Evolutionary conservation across 1,140 invertebrate species (phyloP).

Genomic region (Anoplophora glabripennis): DNA sequence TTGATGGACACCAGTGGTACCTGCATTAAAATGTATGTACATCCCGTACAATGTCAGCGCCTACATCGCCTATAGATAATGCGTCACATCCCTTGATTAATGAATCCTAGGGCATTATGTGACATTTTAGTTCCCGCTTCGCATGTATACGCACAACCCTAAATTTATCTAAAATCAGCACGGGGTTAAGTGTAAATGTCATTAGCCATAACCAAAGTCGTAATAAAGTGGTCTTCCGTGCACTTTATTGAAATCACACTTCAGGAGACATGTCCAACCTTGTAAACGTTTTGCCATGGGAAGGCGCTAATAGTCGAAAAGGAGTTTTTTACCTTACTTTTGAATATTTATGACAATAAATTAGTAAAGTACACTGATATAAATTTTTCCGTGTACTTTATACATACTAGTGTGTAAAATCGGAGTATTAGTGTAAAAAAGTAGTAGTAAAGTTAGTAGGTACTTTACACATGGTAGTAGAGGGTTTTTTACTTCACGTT

Average conservation of each 20-base stretch:
- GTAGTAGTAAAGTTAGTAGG: no score
- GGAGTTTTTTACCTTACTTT: no score
- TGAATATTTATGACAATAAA: no score
- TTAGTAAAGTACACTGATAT: no score
- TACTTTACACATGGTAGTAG: no score
- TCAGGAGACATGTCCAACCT: conserved; percentile 1
- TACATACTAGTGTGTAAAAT: no score
- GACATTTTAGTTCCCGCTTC: conserved; percentile 29
- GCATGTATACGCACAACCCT: conserved; percentile 21
- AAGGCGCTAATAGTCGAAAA: no score
- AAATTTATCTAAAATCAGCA: conserved; percentile 12
- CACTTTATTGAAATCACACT: conserved; percentile 18
- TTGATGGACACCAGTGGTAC: conserved; percentile 7
- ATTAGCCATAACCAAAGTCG: conserved; percentile 15
- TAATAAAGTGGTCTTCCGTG: conserved; percentile 19
- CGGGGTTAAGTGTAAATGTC: conserved; percentile 7
- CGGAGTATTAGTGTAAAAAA: no score
- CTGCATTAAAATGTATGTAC: not conserved
- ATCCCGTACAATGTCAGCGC: no score
- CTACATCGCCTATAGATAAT: conserved; percentile 21
- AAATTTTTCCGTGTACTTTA: no score
- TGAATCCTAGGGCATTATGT: conserved; percentile 30
- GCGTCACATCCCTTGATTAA: conserved; percentile 35
- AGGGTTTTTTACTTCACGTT: no score
- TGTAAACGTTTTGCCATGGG: no score